Evolutionary conservation across 2,888 invertebrate genomes (phyloP), one percentile per base, ranked within the genome.

Genomic region (Nipponacmea schrenckii): DNA sequence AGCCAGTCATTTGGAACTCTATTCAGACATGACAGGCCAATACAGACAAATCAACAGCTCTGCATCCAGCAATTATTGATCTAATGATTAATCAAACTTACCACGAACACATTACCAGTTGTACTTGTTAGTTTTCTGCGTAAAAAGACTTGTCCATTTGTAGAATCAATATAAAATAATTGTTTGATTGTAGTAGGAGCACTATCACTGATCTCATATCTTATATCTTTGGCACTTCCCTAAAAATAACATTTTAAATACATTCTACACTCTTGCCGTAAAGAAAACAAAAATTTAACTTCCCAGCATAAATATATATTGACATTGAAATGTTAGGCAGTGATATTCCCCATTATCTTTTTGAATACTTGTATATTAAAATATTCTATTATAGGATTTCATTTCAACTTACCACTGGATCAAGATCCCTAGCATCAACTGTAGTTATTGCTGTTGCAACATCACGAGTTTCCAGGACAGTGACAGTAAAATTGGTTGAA

Each of bases 81-180:
- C 2, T 31, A 31, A 31, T 31, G 2, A 31, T 31, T 31, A 31
- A 31, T 7, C 39, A 39, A 39, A 71, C 81, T 74, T 77, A 83
- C 84, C 10, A 62, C 67, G 71, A 79, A 83, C 4, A 68, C 66
- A n/a, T 75, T 64, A 39, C 75, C 75, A 26, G 73, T 70, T 7
- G 65, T 64, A 15, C 79, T 77, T 27, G 81, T 71, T 65, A 82
- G 74, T 20, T 73, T 75, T 4, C 71, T 72, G 17, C 75, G 68
- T 56, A 84, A 73, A 67, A 48, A 83, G 5, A 84, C 67, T 24
- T 67, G 65, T 24, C 84, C 84, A 66, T 69, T 70, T 14, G 15
- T 48, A 7, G 72, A 44, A 20, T 78, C 70, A 10, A 84, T 70
- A 14, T 45, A 50, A 71, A 84, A 84, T 62, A 72, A n/a, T 14